Evolutionary conservation across 1,140 invertebrate genomes (phyloP).

Genomic region (Lepidurus packardi): DNA sequence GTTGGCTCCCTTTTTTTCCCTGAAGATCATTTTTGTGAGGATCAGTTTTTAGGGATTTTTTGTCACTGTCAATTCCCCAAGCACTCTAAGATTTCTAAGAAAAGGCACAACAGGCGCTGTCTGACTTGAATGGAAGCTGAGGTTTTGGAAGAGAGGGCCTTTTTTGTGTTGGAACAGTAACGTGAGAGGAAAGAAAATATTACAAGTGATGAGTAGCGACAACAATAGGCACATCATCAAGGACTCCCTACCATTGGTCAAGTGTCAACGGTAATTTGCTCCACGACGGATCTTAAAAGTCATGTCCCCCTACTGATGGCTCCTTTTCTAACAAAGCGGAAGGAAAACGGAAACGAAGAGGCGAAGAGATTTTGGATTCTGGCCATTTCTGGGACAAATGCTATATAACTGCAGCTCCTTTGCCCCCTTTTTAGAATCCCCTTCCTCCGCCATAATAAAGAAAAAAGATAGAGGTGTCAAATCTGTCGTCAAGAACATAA

Average conservation of each 20-base stretch:
- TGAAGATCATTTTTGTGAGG: not conserved
- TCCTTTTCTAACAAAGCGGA: not conserved
- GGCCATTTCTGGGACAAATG: not conserved
- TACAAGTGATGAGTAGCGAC: slow-evolving; percentile 5
- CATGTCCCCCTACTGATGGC: not conserved
- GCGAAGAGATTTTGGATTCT: not conserved
- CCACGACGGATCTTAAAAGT: not conserved
- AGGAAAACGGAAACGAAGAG: slow-evolving; percentile 5
- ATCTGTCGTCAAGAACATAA: not conserved
- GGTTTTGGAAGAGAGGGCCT: not conserved
- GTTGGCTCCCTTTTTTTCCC: not conserved
- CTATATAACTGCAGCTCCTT: not conserved
- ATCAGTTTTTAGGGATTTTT: not conserved
- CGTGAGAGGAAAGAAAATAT: slow-evolving; percentile 2
- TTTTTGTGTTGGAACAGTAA: not conserved
- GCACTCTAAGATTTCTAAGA: not conserved
- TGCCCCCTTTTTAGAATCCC: not conserved
- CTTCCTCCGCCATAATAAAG: not conserved
- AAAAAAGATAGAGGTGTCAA: not conserved
- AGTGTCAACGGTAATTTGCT: slow-evolving; percentile 15
- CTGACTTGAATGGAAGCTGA: slow-evolving; percentile 13
- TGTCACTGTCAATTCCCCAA: not conserved
- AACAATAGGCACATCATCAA: slow-evolving; percentile 16
- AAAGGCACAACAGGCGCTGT: not conserved
- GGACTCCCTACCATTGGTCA: not conserved